These are phyloP conservation scores for Sander vitreus DNA, from an alignment of 2,113 vertebrate species.

Conservation along the genomic window DNA sequence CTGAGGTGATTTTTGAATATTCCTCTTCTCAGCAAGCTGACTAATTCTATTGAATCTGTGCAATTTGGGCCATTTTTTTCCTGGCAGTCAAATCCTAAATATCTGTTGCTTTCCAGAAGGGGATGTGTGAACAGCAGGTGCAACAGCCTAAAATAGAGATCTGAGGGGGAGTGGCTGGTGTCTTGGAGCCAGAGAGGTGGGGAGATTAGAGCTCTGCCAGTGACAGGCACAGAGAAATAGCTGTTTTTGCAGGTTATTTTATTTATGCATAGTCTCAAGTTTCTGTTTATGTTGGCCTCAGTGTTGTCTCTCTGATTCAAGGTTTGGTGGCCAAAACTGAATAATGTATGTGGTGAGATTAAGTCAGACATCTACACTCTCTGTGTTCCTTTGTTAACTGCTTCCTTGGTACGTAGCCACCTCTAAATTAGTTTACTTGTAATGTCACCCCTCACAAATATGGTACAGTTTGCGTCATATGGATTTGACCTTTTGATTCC, in stretches of 20 bases:
- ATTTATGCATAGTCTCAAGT: not conserved
- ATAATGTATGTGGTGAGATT: not conserved
- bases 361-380: not conserved
- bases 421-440: conserved; percentile 41
- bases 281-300: not conserved
- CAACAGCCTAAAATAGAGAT: conserved; percentile 82
- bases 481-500: not conserved
- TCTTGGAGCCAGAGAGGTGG: conserved; percentile 46
- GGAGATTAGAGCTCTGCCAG: conserved; percentile 45
- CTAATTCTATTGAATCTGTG: conserved; percentile 36
- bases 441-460: conserved; percentile 25
- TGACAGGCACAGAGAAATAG: conserved; percentile 28
- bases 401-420: not conserved
- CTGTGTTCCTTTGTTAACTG: conserved; percentile 13
- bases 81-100: conserved; percentile 55
- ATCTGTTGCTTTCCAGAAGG: conserved; percentile 65
- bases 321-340: not conserved
- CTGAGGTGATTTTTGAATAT: not conserved
- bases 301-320: not conserved
- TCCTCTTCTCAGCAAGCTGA: conserved; percentile 2
- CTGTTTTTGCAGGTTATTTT: conserved; percentile 4
- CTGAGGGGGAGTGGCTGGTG: conserved; percentile 35
- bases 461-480: not conserved
- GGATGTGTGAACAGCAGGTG: conserved; percentile 83
- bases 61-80: conserved; percentile 30